These are phyloP conservation scores for Chaetura pelagica DNA, from an alignment of 2,113 vertebrate species.

Conservation along the genomic window DNA sequence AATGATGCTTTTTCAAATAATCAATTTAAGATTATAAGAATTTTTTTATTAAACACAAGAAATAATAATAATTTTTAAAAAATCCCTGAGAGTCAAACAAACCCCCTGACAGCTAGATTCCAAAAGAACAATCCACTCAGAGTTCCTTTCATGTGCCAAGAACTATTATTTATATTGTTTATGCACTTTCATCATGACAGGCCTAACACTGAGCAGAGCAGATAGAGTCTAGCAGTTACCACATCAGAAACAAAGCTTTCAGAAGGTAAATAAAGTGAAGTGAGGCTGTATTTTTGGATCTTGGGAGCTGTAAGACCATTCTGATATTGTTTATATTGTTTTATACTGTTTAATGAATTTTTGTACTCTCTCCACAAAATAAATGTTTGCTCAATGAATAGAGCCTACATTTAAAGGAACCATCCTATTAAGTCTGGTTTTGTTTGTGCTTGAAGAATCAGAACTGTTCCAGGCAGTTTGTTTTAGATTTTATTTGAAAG, in stretches of 20 bases:
- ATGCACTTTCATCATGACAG: conserved; percentile 74
- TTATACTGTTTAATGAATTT: conserved; percentile 60
- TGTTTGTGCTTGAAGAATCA: conserved; percentile 12
- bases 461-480: conserved; percentile 17
- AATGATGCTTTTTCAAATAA: conserved; percentile 51
- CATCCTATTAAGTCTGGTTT: not conserved
- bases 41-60: conserved; percentile 43
- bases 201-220: conserved; percentile 66
- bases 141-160: conserved; percentile 72
- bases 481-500: conserved; percentile 59
- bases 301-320: not conserved
- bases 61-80: not conserved
- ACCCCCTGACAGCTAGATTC: conserved; percentile 34
- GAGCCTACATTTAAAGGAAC: conserved; percentile 8
- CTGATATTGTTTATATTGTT: conserved; percentile 51
- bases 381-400: not conserved
- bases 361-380: not conserved
- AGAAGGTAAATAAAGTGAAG: conserved; percentile 65
- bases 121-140: conserved; percentile 61
- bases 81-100: conserved; percentile 41
- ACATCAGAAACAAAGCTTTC: conserved; percentile 51
- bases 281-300: conserved; percentile 47
- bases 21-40: conserved; percentile 55
- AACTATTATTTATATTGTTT: conserved; percentile 71
- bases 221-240: conserved; percentile 57